phyloP scores from a whole-genome alignment of 2,888 invertebrate genomes.

The Drosophila paramelanica region DNA sequence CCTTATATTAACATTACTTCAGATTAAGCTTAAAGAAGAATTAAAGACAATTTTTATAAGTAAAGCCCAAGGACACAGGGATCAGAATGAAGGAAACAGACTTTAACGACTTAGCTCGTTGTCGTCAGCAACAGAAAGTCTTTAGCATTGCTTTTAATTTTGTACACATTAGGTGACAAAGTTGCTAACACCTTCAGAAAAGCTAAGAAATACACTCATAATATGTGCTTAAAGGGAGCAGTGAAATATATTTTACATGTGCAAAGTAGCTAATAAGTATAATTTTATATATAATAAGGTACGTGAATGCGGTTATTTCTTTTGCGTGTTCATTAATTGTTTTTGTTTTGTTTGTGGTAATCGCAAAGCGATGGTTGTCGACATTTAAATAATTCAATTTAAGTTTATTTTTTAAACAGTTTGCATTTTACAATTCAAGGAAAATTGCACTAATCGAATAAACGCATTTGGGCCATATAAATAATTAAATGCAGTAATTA shows the following conservation, averaged over 20 bases:
- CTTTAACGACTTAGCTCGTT: background rate
- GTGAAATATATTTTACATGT: too few relatives aligned
- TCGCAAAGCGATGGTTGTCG: background rate
- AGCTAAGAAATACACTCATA: too few relatives aligned
- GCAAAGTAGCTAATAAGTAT: too few relatives aligned
- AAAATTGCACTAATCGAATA: background rate
- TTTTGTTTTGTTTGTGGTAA: background rate
- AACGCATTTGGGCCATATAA: background rate
- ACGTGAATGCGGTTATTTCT: background rate
- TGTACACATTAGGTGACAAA: background rate
- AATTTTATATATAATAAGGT: background rate
- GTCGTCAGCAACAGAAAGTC: background rate
- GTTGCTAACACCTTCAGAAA: too few relatives aligned
- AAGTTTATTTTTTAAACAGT: background rate
- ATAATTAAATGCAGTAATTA: slow-evolving; percentile 3
- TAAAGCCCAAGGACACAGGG: too few relatives aligned
- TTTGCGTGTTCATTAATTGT: background rate
- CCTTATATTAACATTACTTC: background rate
- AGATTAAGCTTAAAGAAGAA: background rate
- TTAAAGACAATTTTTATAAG: background rate
- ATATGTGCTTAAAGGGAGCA: too few relatives aligned
- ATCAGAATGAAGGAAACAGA: background rate
- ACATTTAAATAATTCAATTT: background rate
- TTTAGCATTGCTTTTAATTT: background rate
- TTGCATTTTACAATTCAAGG: background rate